These are phyloP conservation scores for Drosophila niveifrons DNA, from an alignment of 2,888 invertebrate species.

Conservation along the genomic window DNA sequence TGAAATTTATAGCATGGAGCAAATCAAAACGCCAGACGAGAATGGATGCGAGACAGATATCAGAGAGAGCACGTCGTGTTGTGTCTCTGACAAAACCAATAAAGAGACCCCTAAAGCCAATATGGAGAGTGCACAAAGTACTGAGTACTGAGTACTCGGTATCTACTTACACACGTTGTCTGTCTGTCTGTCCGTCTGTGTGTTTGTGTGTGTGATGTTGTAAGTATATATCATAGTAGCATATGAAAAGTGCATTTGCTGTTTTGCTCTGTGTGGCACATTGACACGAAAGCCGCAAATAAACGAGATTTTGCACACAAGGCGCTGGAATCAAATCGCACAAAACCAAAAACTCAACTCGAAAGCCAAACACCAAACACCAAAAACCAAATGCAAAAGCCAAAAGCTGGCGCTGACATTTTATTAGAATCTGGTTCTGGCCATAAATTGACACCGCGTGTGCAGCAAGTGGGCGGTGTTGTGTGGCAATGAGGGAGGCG, in stretches of 20 bases:
- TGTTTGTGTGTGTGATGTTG: neutral
- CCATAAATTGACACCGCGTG: conserved; percentile 70
- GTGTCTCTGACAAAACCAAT: conserved; percentile 64
- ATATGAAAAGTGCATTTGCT: conserved; percentile 76
- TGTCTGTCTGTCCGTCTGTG: neutral
- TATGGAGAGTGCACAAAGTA: conserved; percentile 23
- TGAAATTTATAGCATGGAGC: conserved; percentile 69
- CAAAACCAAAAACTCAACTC: conserved; percentile 23
- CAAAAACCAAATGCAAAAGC: conserved; percentile 36
- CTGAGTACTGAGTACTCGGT: conserved; percentile 1
- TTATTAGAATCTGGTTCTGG: conserved; percentile 62
- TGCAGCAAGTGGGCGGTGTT: conserved; percentile 33
- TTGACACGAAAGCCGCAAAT: conserved; percentile 68
- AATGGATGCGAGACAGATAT: conserved; percentile 27
- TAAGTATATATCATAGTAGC: conserved; percentile 3
- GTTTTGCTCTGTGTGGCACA: conserved; percentile 38
- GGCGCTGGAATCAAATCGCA: conserved; percentile 45
- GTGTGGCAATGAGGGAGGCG: neutral
- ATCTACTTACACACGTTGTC: conserved; percentile 28
- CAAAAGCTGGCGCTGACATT: conserved; percentile 58
- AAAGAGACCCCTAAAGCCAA: conserved; percentile 52
- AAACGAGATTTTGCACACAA: conserved; percentile 71
- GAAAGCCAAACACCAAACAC: conserved; percentile 17
- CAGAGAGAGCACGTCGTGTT: conserved; percentile 8
- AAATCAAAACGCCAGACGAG: conserved; percentile 61